Conservation (phyloP, 2,797 vertebrate species). For the Rachycentron canadum region DNA sequence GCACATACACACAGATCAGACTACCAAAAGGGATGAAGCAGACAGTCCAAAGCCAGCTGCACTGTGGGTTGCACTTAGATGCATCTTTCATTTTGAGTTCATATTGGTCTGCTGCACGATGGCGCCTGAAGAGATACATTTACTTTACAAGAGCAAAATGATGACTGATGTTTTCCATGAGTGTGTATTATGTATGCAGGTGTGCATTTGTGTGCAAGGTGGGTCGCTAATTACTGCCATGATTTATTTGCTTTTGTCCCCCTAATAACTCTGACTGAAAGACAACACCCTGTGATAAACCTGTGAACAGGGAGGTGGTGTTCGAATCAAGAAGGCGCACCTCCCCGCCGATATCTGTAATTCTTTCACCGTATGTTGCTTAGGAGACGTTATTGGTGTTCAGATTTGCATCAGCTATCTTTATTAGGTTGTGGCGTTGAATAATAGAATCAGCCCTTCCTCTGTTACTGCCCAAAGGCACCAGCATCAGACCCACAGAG, state of each 20-base stretch:
- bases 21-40: conserved; percentile 34
- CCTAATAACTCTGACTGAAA: conserved; percentile 41
- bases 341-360: conserved; percentile 34
- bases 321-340: conserved; percentile 34
- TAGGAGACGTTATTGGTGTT: conserved; percentile 41
- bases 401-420: conserved; percentile 62
- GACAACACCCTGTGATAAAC: conserved; percentile 35
- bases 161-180: conserved; percentile 19
- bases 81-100: conserved; percentile 69
- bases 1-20: conserved; percentile 23
- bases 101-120: conserved; percentile 55
- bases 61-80: conserved; percentile 45
- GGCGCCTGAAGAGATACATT: conserved; percentile 49
- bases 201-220: conserved; percentile 12
- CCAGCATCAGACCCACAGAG: conserved; percentile 19
- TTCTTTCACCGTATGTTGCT: conserved; percentile 40
- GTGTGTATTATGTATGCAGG: conserved; percentile 1
- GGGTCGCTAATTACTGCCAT: conserved; percentile 40
- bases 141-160: conserved; percentile 33
- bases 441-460: conserved; percentile 56
- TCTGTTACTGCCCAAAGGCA: conserved; percentile 35
- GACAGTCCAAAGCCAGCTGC: conserved; percentile 38
- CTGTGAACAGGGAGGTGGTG: conserved; percentile 10
- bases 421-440: conserved; percentile 54
- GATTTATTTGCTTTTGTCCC: conserved; percentile 47